Conservation (phyloP, 92 coral and sea anemone species). For the Palythoa heliodiscus region DNA sequence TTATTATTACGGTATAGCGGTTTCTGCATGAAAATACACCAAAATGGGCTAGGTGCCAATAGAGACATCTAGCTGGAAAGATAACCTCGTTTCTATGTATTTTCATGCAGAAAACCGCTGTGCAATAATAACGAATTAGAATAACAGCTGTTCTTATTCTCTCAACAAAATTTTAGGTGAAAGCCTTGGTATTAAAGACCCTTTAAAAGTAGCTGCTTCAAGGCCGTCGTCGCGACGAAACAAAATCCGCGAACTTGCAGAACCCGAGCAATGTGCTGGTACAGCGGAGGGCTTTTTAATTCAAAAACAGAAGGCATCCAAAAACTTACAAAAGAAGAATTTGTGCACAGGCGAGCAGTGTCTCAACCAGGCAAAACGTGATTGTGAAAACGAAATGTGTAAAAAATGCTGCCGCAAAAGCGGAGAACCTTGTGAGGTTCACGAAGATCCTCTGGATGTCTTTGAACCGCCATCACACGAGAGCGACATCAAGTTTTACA, state of each 20-base stretch:
- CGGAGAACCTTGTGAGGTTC: conserved; percentile 80
- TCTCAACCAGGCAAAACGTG: conserved; percentile 89
- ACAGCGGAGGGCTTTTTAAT: conserved; percentile 25
- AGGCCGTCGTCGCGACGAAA: conserved; percentile 44
- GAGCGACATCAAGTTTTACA: conserved; percentile 61
- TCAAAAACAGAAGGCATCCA: conserved; percentile 34
- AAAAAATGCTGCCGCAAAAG: conserved; percentile 87
- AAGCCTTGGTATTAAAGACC: conserved; percentile 84
- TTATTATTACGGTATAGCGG: too few species aligned
- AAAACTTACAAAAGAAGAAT: conserved; percentile 36
- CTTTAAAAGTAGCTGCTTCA: conserved; percentile 67
- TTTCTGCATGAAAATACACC: too few species aligned
- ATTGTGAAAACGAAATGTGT: conserved; percentile 90
- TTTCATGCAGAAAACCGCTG: too few species aligned
- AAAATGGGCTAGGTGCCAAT: too few species aligned
- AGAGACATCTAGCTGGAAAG: too few species aligned
- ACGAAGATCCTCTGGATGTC: conserved; percentile 70
- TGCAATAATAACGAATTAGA: too few species aligned
- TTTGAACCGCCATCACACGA: conserved; percentile 70
- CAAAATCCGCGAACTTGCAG: conserved; percentile 57
- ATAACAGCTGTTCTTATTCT: too few species aligned
- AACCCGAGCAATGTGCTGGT: conserved; percentile 13
- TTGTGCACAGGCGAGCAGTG: conserved; percentile 73
- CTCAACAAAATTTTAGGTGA: conserved; percentile 64
- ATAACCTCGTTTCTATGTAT: too few species aligned